A percentile compares a stretch with the other conserved stretches of the same genome.
phyloP scores from a whole-genome alignment of 2,797 vertebrate species.

The Xenentodon cancila region DNA sequence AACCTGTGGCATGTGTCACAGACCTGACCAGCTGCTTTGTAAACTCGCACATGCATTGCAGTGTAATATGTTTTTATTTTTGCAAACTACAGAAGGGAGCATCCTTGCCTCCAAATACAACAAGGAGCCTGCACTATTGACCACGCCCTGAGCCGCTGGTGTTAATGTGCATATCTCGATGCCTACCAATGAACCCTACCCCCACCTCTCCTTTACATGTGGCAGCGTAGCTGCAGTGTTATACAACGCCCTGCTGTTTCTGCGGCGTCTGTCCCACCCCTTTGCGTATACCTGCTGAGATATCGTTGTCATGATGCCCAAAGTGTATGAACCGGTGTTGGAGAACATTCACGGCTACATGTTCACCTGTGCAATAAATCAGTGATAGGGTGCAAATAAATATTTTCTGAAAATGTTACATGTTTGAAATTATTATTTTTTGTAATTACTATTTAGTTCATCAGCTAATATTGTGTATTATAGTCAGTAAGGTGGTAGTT shows the following conservation, averaged over 20 bases:
- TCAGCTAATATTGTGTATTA: neutral
- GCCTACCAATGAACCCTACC: slow-evolving; percentile 34
- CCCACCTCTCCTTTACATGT: slow-evolving; percentile 27
- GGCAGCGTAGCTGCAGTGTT: slow-evolving; percentile 61
- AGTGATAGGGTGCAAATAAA: no score
- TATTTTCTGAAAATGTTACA: no score
- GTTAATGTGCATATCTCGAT: slow-evolving; percentile 26
- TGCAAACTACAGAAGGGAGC: no score
- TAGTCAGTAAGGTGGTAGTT: neutral
- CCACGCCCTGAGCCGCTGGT: slow-evolving; percentile 56
- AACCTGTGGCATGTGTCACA: no score
- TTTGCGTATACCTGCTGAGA: slow-evolving; percentile 23
- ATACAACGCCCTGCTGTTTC: slow-evolving; percentile 57
- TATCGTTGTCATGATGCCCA: neutral
- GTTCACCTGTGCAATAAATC: no score
- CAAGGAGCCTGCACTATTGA: no score
- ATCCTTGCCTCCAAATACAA: no score
- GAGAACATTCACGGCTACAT: neutral
- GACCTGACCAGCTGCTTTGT: no score
- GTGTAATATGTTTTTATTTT: no score
- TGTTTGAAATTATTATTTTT: no score
- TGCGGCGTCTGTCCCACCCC: slow-evolving; percentile 34
- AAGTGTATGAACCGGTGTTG: neutral
- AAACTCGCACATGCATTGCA: no score
- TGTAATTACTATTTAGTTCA: no score